Base-by-base conservation (phyloP, 2,113 vertebrate genomes). In the Hiodon alosoides region DNA sequence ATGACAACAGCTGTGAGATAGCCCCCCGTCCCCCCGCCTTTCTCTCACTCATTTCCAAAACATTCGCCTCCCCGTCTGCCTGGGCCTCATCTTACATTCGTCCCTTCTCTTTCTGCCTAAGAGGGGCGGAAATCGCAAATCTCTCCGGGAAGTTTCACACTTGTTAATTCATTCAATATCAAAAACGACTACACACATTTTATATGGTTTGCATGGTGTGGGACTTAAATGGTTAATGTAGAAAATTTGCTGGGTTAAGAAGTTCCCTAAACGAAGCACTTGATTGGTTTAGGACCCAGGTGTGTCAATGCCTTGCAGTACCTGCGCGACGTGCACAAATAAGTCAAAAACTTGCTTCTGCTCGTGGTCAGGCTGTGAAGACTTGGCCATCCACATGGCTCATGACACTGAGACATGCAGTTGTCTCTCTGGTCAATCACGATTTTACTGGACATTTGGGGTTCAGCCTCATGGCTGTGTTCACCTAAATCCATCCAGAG, bases 401-500 rank as follows among this genome's bases (percentile, higher is more conserved):
- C 51, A 74, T 75, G 17, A 66, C 72, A 64, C 70, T 61, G 54
- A 76, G 71, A 58, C 16, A 60, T 47, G 70, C 88, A 87, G 86
- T 84, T 89, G 89, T 81, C 84, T 78, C 72, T 76, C 66, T 70
- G 84, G 77, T 83, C 82, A 80, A 11, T 80, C 79, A 83, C 57
- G 78, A 76, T 78, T 76, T 84, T 84, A 83, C 76, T 64, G 73
- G 64, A 55, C 82, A 85, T 85, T 89, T 84, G 83, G 60, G 65
- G 77, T 50, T 69, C 55, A 82, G 62, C 80, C 74, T 75, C n/a
- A 51, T 72, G 66, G 79, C 77, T 86, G 31, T 31, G 31, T 31
- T 31, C 31, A 31, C 79, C 83, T 81, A 76, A 73, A 55, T 76
- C 5, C 16, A 64, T 52, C 14, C 51, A 7, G 31, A 16, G 61